These are phyloP conservation scores for Timandra comae DNA, from an alignment of 2,888 invertebrate species.

Conservation along the genomic window DNA sequence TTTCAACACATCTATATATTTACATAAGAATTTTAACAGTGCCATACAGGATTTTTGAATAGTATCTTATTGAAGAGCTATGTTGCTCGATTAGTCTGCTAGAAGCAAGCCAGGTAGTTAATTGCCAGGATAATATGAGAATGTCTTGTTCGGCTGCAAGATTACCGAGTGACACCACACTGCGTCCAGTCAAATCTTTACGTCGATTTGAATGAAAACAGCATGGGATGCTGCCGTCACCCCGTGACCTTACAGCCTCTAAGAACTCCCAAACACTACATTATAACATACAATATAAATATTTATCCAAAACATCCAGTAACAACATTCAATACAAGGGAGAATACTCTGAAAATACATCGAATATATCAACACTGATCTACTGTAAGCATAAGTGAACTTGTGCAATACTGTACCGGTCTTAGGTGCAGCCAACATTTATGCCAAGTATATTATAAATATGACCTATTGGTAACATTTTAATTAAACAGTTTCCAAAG, in stretches of 20 bases:
- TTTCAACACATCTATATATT: constrained; percentile 76
- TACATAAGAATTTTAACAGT: constrained; percentile 75
- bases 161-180: constrained; percentile 47
- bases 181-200: constrained; percentile 63
- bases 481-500: constrained; percentile 52
- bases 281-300: no score
- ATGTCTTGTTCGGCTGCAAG: constrained; percentile 41
- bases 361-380: constrained; percentile 29
- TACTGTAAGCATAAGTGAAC: constrained; percentile 27
- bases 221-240: constrained; percentile 68
- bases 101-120: constrained; percentile 57
- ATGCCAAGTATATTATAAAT: constrained; percentile 3
- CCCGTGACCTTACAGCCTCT: constrained; percentile 40
- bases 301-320: constrained; percentile 27
- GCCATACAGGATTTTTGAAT: constrained; percentile 63
- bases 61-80: constrained; percentile 50
- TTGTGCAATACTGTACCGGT: constrained; percentile 43
- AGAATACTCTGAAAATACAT: constrained; percentile 28
- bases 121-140: constrained; percentile 53
- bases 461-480: constrained; percentile 50
- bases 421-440: constrained; percentile 19
- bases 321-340: constrained; percentile 38
- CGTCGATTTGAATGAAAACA: constrained; percentile 58
- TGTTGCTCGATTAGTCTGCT: constrained; percentile 41
- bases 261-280: constrained; percentile 36